phyloP scores from a whole-genome alignment of 1,140 invertebrate species.

The Pemphigus obesinymphae region DNA sequence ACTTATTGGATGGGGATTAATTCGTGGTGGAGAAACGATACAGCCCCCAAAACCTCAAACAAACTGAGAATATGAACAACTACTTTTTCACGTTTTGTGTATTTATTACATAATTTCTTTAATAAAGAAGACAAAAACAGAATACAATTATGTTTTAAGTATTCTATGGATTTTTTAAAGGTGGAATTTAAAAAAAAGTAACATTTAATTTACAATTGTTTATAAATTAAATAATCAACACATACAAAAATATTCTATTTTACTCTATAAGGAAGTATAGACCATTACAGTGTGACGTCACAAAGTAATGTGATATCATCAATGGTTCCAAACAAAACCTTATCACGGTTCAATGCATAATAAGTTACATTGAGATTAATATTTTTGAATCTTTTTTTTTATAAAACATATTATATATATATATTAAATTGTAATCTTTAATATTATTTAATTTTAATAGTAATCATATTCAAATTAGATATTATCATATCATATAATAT shows the following conservation, averaged over 20 bases:
- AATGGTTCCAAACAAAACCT: too few species aligned
- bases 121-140: background rate
- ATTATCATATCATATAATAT: too few species aligned
- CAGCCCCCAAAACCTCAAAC: slow-evolving; percentile 56
- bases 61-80: background rate
- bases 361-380: too few species aligned
- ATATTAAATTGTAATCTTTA: too few species aligned
- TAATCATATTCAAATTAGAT: too few species aligned
- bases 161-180: slow-evolving; percentile 14
- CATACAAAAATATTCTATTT: slow-evolving; percentile 24
- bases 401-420: too few species aligned
- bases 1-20: slow-evolving; percentile 96
- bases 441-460: too few species aligned
- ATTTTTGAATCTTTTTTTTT: too few species aligned
- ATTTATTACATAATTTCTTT: slow-evolving; percentile 9
- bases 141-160: background rate
- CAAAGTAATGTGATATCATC: too few species aligned
- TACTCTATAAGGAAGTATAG: background rate
- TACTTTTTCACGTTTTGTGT: slow-evolving; percentile 9
- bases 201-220: background rate
- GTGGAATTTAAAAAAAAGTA: slow-evolving; percentile 14
- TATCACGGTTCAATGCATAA: too few species aligned
- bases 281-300: too few species aligned
- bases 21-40: slow-evolving; percentile 85
- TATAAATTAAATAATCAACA: background rate